Conservation (phyloP, 1,140 invertebrate species). For the Adoxophyes honmai region DNA sequence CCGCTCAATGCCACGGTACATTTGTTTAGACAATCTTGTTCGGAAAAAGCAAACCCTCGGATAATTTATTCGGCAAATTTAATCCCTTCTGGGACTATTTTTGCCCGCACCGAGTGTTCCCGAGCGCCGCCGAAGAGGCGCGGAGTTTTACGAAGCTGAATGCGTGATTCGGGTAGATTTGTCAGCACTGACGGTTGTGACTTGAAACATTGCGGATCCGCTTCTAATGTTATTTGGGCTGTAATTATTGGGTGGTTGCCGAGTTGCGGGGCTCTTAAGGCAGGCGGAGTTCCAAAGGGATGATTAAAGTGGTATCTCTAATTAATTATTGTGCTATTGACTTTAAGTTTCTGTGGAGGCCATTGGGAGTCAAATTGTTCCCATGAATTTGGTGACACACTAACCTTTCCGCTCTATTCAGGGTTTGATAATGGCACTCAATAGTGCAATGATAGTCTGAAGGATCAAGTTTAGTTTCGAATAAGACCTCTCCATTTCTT, state of each 20-base stretch:
- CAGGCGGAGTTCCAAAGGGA: too few species aligned
- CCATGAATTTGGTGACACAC: too few species aligned
- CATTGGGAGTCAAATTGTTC: too few species aligned
- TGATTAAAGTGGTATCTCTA: too few species aligned
- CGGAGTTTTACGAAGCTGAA: background rate
- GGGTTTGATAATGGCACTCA: too few species aligned
- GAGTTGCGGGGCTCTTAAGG: background rate
- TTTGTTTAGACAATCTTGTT: slow-evolving; percentile 23
- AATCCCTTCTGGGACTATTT: slow-evolving; percentile 30
- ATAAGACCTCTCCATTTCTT: too few species aligned
- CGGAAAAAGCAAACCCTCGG: slow-evolving; percentile 20
- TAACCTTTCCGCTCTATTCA: too few species aligned
- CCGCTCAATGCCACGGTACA: slow-evolving; percentile 21
- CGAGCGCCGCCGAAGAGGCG: background rate
- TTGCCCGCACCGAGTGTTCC: slow-evolving; percentile 3
- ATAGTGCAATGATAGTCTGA: too few species aligned
- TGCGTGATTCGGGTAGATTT: slow-evolving; percentile 18
- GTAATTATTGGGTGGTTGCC: background rate
- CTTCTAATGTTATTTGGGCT: background rate
- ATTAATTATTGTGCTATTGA: too few species aligned
- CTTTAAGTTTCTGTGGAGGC: too few species aligned
- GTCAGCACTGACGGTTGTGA: slow-evolving; percentile 11
- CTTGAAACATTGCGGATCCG: background rate
- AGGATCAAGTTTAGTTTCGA: too few species aligned
- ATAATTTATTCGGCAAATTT: slow-evolving; percentile 29